phyloP scores from a whole-genome alignment of 2,888 invertebrate species.

The Lasioglossum malachurum region DNA sequence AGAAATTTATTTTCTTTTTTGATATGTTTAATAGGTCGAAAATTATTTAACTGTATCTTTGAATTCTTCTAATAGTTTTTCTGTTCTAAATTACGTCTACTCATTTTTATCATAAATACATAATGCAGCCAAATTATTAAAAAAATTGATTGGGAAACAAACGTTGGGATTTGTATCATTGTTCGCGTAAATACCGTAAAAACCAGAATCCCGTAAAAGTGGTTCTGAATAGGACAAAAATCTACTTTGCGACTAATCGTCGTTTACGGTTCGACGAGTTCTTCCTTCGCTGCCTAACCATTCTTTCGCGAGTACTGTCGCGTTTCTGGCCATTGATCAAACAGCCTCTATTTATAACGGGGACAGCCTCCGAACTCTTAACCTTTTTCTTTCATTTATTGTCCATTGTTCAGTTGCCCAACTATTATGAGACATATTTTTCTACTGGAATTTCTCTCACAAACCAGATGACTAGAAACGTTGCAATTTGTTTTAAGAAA shows the following conservation, averaged over 20 bases:
- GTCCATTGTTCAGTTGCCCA: not conserved
- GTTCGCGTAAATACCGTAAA: not conserved
- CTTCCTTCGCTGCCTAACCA: constrained; percentile 19
- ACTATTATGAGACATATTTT: not conserved
- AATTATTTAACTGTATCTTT: too few relatives aligned
- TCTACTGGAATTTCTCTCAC: not conserved
- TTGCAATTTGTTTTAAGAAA: too few relatives aligned
- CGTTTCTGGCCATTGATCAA: constrained; percentile 64
- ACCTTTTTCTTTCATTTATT: not conserved
- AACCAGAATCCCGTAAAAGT: not conserved
- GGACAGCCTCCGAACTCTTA: not conserved
- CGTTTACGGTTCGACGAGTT: constrained; percentile 27
- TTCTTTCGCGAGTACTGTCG: constrained; percentile 27
- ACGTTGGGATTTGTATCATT: not conserved
- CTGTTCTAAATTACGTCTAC: too few relatives aligned
- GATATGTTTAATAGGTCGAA: too few relatives aligned
- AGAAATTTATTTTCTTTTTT: too few relatives aligned
- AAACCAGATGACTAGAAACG: not conserved
- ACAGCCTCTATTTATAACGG: constrained; percentile 61
- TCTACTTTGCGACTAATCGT: not conserved
- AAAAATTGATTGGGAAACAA: too few relatives aligned
- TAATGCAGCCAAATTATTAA: too few relatives aligned
- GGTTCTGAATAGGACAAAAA: not conserved
- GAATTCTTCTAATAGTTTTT: too few relatives aligned
- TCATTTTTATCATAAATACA: too few relatives aligned